A percentile compares a stretch with the other conserved stretches of the same genome.
Evolutionary conservation across 2,888 invertebrate species (phyloP).

Genomic region (Trachelus stipa): DNA sequence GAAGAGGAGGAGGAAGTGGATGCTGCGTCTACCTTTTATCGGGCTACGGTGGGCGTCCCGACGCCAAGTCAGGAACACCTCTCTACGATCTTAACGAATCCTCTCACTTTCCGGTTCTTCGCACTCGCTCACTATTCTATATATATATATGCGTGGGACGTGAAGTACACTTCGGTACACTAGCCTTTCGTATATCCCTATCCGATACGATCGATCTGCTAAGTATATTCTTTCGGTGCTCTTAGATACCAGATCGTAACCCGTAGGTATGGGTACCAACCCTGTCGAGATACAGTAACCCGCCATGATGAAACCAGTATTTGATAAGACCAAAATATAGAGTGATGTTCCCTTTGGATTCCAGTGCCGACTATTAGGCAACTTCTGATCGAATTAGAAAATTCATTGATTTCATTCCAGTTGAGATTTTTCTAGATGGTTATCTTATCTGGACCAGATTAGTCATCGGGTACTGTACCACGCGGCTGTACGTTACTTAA

Average conservation of each 20-base stretch:
- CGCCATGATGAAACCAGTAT: no score
- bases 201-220: slow-evolving; percentile 32
- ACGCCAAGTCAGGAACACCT: slow-evolving; percentile 1
- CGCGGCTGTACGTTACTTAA: no score
- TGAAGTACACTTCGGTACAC: slow-evolving; percentile 20
- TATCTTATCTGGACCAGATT: no score
- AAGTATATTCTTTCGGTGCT: slow-evolving; percentile 25
- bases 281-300: no score
- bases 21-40: neutral
- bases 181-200: slow-evolving; percentile 26
- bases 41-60: slow-evolving; percentile 1
- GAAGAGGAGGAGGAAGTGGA: no score
- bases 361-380: no score
- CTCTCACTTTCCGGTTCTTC: slow-evolving; percentile 7
- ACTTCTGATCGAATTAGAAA: no score
- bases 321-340: no score
- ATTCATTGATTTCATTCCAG: no score
- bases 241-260: slow-evolving; percentile 17
- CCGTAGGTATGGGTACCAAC: slow-evolving; percentile 10
- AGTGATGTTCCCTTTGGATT: no score
- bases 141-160: slow-evolving; percentile 11
- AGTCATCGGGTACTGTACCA: no score
- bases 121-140: neutral
- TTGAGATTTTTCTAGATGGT: no score
- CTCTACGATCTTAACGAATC: slow-evolving; percentile 1